A percentile compares a stretch with the other conserved stretches of the same genome.
Evolutionary conservation across 2,113 vertebrate species (phyloP).

Genomic region (Calyptomena viridis): DNA sequence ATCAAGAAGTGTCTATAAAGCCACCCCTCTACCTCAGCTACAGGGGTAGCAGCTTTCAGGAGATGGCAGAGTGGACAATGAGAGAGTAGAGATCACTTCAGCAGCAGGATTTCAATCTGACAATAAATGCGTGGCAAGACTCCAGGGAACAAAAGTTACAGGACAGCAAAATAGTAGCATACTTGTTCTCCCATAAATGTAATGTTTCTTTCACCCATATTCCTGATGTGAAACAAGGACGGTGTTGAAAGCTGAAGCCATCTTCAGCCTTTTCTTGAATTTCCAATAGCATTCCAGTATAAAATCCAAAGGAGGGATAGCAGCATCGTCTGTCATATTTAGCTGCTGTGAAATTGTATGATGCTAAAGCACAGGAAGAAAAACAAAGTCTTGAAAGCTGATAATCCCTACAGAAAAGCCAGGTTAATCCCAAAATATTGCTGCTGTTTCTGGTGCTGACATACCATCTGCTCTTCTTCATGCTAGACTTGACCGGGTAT

Average conservation of each 20-base stretch:
- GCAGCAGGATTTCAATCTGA: not conserved
- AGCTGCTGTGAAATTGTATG: conserved; percentile 38
- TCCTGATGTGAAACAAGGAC: not conserved
- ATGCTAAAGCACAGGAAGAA: conserved; percentile 20
- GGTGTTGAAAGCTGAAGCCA: not conserved
- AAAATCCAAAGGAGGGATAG: conserved; percentile 1
- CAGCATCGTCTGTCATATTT: conserved; percentile 25
- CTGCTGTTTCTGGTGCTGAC: conserved; percentile 9
- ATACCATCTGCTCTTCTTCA: conserved; percentile 37
- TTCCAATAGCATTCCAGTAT: not conserved
- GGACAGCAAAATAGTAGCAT: not conserved
- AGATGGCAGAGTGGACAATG: not conserved
- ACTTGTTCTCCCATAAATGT: not conserved
- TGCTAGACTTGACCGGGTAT: not conserved
- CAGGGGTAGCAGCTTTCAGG: not conserved
- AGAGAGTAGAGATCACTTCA: not conserved
- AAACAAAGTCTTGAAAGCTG: conserved; percentile 47
- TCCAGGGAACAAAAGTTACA: not conserved
- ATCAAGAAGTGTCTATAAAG: not conserved
- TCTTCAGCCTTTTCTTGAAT: conserved; percentile 29
- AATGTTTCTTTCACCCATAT: not conserved
- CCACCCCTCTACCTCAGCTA: not conserved
- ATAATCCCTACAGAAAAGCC: conserved; percentile 51
- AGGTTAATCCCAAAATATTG: conserved; percentile 44
- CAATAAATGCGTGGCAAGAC: not conserved